Evolutionary conservation across 2,888 invertebrate species (phyloP), one percentile per base, ranked within the genome.

Genomic region (Thereva nobilitata): DNA sequence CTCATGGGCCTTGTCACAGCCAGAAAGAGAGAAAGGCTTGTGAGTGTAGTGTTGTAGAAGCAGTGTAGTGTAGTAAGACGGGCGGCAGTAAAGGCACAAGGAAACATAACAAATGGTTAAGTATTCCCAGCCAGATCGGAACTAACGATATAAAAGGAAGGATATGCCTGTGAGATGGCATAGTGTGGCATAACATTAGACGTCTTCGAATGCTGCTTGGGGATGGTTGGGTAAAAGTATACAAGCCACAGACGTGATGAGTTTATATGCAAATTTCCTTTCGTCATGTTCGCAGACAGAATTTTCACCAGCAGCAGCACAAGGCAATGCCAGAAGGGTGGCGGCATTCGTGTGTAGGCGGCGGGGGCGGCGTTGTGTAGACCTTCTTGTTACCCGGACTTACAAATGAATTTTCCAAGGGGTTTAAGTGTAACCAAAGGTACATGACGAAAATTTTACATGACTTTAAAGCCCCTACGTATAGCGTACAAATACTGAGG

Each of bases 241-340:
- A 56, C 23, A 56, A 56, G 41, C 55, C 55, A 56, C 55, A 56
- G 42, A 56, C 55, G 34, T 56, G 55, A 56, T 56, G 55, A 56
- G 55, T 56, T 56, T 56, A 56, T 56, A 56, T 56, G 55, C 55
- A 56, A 56, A 56, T 56, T 56, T 56, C 23, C 42, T 42, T 41
- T 42, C 42, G 23, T 54, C 41, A 40, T 54, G 38, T 37, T 40
- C 40, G 38, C 40, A 10, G 38, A 40, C 10, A 23, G 34, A 9
- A 34, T 8, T 37, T 7, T 10, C 42, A 12, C 7, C 12, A 44
- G 23, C 1, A 10, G 34, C 23, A 23, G 40, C 23, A 23, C 23
- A 23, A 23, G 42, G 10, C 7, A 42, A 5, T 34, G 41, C 23
- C 23, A 23, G 23, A 23, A 23, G 23, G 23, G 23, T 23, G 23